These are phyloP conservation scores for Conomelus anceps DNA, from an alignment of 2,888 invertebrate species.

Conservation along the genomic window DNA sequence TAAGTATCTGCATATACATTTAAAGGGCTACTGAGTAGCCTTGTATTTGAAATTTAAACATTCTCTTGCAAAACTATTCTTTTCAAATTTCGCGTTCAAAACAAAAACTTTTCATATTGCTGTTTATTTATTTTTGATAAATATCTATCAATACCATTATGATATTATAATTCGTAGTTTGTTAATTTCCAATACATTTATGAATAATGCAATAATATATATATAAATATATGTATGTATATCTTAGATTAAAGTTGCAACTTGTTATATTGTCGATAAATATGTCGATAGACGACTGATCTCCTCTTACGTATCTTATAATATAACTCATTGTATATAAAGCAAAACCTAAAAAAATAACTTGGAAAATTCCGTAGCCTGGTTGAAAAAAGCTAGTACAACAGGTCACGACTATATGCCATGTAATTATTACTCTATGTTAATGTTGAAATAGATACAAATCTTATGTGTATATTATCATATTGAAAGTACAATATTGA, in stretches of 20 bases:
- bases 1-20: too few species aligned
- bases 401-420: too few species aligned
- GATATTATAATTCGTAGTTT: neutral
- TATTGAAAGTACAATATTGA: neutral
- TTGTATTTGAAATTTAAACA: too few species aligned
- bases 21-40: too few species aligned
- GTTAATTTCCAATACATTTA: neutral
- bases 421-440: neutral
- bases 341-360: neutral
- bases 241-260: neutral
- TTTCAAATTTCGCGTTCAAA: too few species aligned
- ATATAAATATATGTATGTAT: too few species aligned
- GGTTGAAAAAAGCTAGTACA: neutral
- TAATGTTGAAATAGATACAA: neutral
- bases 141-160: neutral
- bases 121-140: too few species aligned
- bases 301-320: neutral
- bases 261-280: neutral
- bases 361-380: neutral
- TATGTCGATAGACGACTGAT: neutral
- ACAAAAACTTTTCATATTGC: too few species aligned
- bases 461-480: neutral
- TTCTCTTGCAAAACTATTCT: too few species aligned
- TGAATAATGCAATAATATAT: neutral
- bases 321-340: neutral